A percentile compares a stretch with the other conserved stretches of the same genome.
Evolutionary conservation across 1,140 invertebrate genomes (phyloP).

Genomic region (Rhagoletis pomonella): DNA sequence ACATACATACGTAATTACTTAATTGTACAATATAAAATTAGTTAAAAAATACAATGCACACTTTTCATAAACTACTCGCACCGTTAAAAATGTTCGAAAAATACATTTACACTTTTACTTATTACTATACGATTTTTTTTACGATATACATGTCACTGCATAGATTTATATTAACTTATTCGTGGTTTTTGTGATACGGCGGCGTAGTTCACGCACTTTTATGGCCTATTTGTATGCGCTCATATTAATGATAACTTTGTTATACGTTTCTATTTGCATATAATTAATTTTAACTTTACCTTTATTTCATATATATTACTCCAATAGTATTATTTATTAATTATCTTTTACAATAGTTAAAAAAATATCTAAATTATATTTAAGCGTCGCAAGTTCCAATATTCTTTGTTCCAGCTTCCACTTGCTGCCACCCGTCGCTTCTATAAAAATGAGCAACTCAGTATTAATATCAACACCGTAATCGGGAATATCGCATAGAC

Average conservation of each 20-base stretch:
- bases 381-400: background rate
- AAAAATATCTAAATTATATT: constrained; percentile 18
- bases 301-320: too few relatives aligned
- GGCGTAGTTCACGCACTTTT: background rate
- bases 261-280: background rate
- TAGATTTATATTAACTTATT: too few relatives aligned
- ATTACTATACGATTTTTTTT: background rate
- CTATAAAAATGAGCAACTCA: constrained; percentile 84
- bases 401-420: background rate
- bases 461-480: constrained; percentile 82
- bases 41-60: constrained; percentile 15
- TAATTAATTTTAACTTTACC: too few relatives aligned
- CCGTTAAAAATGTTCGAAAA: constrained; percentile 12
- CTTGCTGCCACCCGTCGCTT: background rate
- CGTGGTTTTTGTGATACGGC: background rate
- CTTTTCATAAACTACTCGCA: background rate
- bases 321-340: background rate
- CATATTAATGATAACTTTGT: background rate
- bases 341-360: background rate
- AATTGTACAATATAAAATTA: background rate
- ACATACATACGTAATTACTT: background rate
- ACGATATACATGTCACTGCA: background rate
- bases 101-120: background rate
- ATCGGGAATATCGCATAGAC: constrained; percentile 87
- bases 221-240: constrained; percentile 16